Conservation (phyloP, 2,888 invertebrate genomes). For the Drosophila emarginata region DNA sequence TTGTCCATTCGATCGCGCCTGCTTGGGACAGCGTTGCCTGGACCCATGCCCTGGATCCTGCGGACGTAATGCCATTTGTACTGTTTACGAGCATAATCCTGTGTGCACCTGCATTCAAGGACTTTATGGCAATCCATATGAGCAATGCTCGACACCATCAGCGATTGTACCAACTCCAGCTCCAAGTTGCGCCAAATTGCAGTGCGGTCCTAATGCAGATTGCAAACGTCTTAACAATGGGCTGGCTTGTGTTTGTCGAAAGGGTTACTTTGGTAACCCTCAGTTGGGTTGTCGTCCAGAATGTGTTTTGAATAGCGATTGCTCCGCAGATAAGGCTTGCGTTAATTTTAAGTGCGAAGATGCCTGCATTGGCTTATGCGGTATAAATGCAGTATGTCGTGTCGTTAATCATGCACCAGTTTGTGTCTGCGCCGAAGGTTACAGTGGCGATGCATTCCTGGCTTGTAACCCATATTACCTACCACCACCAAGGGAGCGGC, state of each 20-base stretch:
- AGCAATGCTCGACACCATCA: constrained; percentile 86
- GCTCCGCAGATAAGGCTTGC: constrained; percentile 88
- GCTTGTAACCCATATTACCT: constrained; percentile 85
- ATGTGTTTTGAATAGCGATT: constrained; percentile 92
- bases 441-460: constrained; percentile 89
- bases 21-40: constrained; percentile 88
- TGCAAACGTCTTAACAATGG: constrained; percentile 87
- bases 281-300: constrained; percentile 90
- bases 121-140: constrained; percentile 90
- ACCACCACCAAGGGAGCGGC: constrained; percentile 79
- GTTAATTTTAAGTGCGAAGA: constrained; percentile 90
- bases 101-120: constrained; percentile 88
- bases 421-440: constrained; percentile 88
- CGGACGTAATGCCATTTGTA: constrained; percentile 88
- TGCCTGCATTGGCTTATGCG: constrained; percentile 90
- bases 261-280: constrained; percentile 91
- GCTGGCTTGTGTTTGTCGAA: constrained; percentile 88
- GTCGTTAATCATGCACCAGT: constrained; percentile 89
- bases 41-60: constrained; percentile 92
- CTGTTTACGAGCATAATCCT: constrained; percentile 88
- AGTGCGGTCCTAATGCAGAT: constrained; percentile 89
- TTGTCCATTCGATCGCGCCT: constrained; percentile 90
- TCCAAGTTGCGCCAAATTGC: constrained; percentile 86
- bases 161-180: constrained; percentile 77
- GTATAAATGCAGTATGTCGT: constrained; percentile 88